These are phyloP conservation scores for Pseudopleuronectes americanus DNA, from an alignment of 2,797 vertebrate genomes.

Conservation along the genomic window DNA sequence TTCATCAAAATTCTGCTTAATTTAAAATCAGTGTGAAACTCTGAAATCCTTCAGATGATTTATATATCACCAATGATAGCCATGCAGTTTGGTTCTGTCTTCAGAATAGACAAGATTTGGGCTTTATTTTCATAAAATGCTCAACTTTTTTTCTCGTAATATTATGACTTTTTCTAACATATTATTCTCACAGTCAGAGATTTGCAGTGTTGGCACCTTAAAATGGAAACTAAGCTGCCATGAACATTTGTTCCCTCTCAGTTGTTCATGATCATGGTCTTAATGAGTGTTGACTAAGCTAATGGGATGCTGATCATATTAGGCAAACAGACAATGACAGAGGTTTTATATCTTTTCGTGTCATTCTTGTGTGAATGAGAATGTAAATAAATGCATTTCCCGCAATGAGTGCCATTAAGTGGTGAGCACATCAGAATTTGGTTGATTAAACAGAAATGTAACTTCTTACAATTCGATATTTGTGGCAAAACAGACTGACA, in stretches of 20 bases:
- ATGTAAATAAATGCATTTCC: neutral
- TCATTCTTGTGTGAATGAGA: neutral
- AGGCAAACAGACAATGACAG: neutral
- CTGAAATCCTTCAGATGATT: no score
- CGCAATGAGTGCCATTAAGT: neutral
- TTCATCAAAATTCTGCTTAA: no score
- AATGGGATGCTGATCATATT: neutral
- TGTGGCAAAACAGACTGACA: conserved; percentile 29
- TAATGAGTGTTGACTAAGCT: neutral
- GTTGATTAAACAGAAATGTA: conserved; percentile 8
- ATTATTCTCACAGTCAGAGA: neutral
- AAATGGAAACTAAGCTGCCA: no score
- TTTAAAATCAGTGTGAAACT: no score
- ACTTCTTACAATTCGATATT: conserved; percentile 18
- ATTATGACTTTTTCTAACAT: no score
- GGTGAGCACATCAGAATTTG: no score
- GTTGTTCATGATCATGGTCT: neutral
- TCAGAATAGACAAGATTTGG: no score
- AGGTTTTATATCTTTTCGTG: neutral
- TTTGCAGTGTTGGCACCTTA: neutral
- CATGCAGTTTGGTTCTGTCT: no score
- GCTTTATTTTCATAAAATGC: no score
- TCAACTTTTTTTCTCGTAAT: no score
- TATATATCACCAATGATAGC: no score
- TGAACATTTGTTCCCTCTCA: neutral